These are phyloP conservation scores for Macquaria australasica DNA, from an alignment of 2,113 vertebrate genomes.

Conservation along the genomic window DNA sequence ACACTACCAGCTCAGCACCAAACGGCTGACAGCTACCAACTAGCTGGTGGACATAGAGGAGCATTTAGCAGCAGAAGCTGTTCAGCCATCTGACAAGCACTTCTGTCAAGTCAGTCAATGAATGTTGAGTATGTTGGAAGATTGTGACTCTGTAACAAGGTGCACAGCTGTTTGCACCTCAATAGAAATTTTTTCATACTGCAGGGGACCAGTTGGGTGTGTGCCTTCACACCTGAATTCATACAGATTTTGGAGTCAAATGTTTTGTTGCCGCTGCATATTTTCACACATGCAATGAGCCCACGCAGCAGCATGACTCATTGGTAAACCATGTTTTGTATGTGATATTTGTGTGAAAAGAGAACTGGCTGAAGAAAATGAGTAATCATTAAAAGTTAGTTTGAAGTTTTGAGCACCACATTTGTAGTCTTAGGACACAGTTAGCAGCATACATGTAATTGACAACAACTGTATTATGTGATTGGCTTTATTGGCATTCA, in stretches of 20 bases:
- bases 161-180: not conserved
- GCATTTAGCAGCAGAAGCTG: not conserved
- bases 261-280: not conserved
- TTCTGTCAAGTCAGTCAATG: not conserved
- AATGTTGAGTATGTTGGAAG: too few relatives aligned
- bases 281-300: slow-evolving; percentile 21
- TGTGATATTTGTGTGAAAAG: not conserved
- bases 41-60: not conserved
- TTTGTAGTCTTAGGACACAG: not conserved
- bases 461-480: not conserved
- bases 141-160: not conserved
- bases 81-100: not conserved
- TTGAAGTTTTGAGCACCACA: not conserved
- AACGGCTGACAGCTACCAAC: not conserved
- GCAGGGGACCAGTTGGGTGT: not conserved
- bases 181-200: not conserved
- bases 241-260: not conserved
- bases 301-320: slow-evolving; percentile 13
- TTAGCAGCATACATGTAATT: not conserved
- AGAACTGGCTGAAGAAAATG: not conserved
- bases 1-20: not conserved
- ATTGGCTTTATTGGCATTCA: not conserved
- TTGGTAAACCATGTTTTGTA: not conserved
- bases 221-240: slow-evolving; percentile 6
- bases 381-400: not conserved